Evolutionary conservation across 2,113 vertebrate species (phyloP).

Genomic region (Gila orcuttii): DNA sequence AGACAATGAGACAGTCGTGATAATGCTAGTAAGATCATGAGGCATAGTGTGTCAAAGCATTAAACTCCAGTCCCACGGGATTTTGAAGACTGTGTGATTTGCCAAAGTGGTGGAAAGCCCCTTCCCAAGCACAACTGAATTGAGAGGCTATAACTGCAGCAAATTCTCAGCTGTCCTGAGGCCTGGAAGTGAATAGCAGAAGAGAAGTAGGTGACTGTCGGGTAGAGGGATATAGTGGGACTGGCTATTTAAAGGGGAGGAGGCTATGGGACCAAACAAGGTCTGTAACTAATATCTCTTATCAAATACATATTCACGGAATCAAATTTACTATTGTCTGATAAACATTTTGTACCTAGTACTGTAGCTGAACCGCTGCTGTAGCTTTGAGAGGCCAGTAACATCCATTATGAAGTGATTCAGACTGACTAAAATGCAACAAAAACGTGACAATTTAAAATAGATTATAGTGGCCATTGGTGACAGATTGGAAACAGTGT

Average conservation of each 20-base stretch:
- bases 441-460: not conserved
- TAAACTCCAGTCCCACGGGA: conserved; percentile 59
- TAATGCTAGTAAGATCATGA: conserved; percentile 19
- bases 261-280: conserved; percentile 43
- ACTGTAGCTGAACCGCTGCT: not conserved
- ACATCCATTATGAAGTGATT: not conserved
- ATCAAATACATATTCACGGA: not conserved
- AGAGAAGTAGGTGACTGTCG: conserved; percentile 53
- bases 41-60: conserved; percentile 54
- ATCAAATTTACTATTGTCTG: not conserved
- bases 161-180: conserved; percentile 75
- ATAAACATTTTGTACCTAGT: not conserved
- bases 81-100: conserved; percentile 54
- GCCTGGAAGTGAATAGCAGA: conserved; percentile 59
- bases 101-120: conserved; percentile 69
- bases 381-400: not conserved
- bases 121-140: conserved; percentile 66
- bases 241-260: conserved; percentile 58
- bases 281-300: not conserved
- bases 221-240: conserved; percentile 62
- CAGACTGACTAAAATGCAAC: not conserved
- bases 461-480: not conserved
- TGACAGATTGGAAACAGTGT: not conserved
- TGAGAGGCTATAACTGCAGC: conserved; percentile 64
- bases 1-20: conserved; percentile 33